phyloP scores from a whole-genome alignment of 2,797 vertebrate genomes.

The Xenops minutus region DNA sequence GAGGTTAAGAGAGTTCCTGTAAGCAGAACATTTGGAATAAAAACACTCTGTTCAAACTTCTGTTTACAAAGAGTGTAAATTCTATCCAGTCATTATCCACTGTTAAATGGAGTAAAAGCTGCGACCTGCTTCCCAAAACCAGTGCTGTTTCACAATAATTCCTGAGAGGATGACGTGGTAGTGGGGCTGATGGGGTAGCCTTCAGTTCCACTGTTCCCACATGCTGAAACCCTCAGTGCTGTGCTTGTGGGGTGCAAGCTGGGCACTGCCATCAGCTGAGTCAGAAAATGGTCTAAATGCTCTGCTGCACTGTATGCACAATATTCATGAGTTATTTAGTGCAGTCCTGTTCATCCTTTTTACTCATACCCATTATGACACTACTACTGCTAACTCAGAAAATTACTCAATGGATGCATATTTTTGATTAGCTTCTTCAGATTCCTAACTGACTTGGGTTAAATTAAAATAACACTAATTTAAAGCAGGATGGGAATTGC shows the following conservation, averaged over 20 bases:
- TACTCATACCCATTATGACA: background rate
- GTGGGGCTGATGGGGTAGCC: background rate
- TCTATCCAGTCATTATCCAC: background rate
- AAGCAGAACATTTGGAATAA: background rate
- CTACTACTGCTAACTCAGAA: background rate
- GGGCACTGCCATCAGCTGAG: background rate
- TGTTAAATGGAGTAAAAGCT: background rate
- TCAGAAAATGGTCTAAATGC: background rate
- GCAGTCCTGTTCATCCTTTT: background rate
- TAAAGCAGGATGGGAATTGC: background rate
- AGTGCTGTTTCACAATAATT: background rate
- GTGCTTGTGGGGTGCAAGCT: background rate
- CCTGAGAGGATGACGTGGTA: background rate
- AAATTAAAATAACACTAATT: background rate
- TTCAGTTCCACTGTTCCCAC: background rate
- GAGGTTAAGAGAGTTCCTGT: background rate
- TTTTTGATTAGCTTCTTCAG: background rate
- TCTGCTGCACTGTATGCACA: background rate
- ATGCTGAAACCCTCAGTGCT: rapidly evolving
- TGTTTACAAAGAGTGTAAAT: background rate
- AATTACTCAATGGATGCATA: background rate
- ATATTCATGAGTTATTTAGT: background rate
- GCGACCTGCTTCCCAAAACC: background rate
- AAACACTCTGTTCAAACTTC: background rate
- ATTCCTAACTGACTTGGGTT: background rate